Percentiles rank a stretch among this genome's conserved stretches.
Evolutionary conservation across 1,140 invertebrate species (phyloP).

Genomic region (Drosophila equinoxialis): DNA sequence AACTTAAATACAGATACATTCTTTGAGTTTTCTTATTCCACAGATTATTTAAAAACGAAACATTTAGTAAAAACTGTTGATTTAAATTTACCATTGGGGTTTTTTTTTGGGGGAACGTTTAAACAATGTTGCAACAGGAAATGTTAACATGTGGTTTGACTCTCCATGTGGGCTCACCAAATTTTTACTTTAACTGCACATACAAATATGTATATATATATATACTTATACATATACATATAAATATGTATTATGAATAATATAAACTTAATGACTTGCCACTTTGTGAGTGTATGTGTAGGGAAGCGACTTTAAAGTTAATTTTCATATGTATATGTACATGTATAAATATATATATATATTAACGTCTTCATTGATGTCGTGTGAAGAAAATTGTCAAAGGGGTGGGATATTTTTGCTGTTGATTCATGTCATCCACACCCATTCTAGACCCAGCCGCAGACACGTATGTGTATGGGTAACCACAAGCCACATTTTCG

Average conservation of each 20-base stretch:
- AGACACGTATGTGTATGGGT: not conserved
- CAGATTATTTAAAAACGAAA: no score
- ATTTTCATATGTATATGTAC: conserved; percentile 17
- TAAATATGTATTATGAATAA: conserved; percentile 63
- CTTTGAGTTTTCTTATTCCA: no score
- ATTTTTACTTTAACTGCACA: conserved; percentile 45
- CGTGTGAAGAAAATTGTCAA: conserved; percentile 32
- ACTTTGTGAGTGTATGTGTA: conserved; percentile 32
- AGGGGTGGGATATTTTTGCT: conserved; percentile 46
- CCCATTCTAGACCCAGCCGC: not conserved
- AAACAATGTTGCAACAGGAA: conserved; percentile 29
- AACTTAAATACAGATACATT: no score
- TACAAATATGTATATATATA: conserved; percentile 34
- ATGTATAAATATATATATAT: not conserved
- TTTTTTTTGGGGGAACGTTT: not conserved
- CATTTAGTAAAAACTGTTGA: not conserved
- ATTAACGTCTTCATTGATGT: conserved; percentile 40
- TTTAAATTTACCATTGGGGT: conserved; percentile 24
- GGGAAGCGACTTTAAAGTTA: conserved; percentile 46
- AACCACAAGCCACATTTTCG: conserved; percentile 23
- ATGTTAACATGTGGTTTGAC: conserved; percentile 40
- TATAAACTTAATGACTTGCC: conserved; percentile 69
- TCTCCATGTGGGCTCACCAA: conserved; percentile 40
- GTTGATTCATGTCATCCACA: conserved; percentile 48
- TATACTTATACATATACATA: conserved; percentile 17